A percentile compares a stretch with the other conserved stretches of the same genome.
Evolutionary conservation across 2,113 vertebrate genomes (phyloP).

Genomic region (Pteropus alecto): DNA sequence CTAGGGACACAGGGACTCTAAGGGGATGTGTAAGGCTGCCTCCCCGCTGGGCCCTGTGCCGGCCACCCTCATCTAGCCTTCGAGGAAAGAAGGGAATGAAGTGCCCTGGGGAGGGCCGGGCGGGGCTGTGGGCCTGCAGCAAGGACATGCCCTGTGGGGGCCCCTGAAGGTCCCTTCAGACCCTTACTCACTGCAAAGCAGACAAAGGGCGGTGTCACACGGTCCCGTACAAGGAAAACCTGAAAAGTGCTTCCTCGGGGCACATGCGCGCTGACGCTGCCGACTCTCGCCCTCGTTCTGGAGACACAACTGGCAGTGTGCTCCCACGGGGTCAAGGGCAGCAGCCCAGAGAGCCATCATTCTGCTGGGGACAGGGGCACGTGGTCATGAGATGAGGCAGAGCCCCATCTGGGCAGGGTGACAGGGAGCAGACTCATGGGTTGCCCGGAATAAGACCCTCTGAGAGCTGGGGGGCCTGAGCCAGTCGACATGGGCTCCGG

Average conservation of each 20-base stretch:
- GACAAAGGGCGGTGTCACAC: background rate
- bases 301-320: fast-evolving
- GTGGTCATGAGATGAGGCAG: background rate
- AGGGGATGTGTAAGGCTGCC: background rate
- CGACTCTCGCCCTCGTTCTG: fast-evolving
- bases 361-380: fast-evolving
- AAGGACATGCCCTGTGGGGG: background rate
- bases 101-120: too few species aligned
- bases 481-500: too few species aligned
- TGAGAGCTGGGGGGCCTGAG: too few species aligned
- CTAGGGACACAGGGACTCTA: too few species aligned
- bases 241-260: fast-evolving
- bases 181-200: fast-evolving
- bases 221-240: background rate
- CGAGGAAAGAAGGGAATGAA: fast-evolving
- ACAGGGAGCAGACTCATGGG: background rate
- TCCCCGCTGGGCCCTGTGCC: background rate
- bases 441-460: background rate
- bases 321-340: too few species aligned
- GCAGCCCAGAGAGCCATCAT: fast-evolving
- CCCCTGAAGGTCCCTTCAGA: background rate
- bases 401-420: background rate
- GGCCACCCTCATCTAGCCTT: background rate
- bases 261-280: fast-evolving
- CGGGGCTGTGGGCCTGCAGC: fast-evolving